These are phyloP conservation scores for Muschampia staudingeri DNA, from an alignment of 2,888 invertebrate genomes.

Conservation along the genomic window DNA sequence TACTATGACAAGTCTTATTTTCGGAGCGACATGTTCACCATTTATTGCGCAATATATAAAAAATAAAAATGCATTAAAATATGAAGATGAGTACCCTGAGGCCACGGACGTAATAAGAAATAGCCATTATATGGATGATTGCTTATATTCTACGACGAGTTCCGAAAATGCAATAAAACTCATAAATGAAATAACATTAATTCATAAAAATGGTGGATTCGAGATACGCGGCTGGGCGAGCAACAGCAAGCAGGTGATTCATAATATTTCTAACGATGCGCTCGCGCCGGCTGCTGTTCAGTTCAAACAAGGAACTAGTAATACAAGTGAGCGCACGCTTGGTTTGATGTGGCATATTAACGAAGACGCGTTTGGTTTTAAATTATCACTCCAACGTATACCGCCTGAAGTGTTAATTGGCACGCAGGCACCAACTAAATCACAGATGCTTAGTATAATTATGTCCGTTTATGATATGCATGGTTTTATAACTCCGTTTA, in stretches of 20 bases:
- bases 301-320: slow-evolving; percentile 13
- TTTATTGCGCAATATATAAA: slow-evolving; percentile 64
- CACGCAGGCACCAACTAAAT: slow-evolving; percentile 48
- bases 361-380: slow-evolving; percentile 12
- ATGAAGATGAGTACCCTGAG: background rate
- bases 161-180: background rate
- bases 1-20: slow-evolving; percentile 57
- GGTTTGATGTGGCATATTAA: slow-evolving; percentile 8
- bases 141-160: background rate
- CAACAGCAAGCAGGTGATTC: background rate
- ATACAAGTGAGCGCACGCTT: background rate
- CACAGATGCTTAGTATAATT: background rate
- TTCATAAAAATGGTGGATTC: slow-evolving; percentile 10
- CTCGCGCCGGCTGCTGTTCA: background rate
- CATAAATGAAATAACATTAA: background rate
- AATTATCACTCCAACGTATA: background rate
- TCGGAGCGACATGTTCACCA: slow-evolving; percentile 62
- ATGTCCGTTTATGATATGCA: background rate
- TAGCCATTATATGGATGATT: slow-evolving; percentile 17
- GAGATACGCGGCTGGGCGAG: background rate
- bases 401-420: slow-evolving; percentile 42
- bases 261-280: background rate
- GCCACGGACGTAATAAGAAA: slow-evolving; percentile 11
- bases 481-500: background rate
- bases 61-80: slow-evolving; percentile 38